Percentiles rank a stretch among this genome's conserved stretches.
These are phyloP conservation scores for Acronicta leporina DNA, from an alignment of 2,888 invertebrate species.

Conservation along the genomic window DNA sequence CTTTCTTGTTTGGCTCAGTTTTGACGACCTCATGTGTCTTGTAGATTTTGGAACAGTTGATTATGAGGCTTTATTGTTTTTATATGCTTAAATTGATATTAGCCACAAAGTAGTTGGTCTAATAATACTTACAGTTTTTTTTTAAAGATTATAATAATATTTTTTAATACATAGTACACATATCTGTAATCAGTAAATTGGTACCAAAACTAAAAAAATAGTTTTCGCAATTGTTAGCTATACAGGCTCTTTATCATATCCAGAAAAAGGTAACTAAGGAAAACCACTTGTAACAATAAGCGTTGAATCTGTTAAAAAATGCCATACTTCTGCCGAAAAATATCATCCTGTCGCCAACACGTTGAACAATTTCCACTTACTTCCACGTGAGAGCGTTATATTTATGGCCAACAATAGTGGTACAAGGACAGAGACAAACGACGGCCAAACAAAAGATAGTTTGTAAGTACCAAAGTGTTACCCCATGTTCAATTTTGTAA, in stretches of 20 bases:
- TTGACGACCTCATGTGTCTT: conserved; percentile 17
- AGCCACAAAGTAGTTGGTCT: too few relatives aligned
- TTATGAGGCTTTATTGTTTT: too few relatives aligned
- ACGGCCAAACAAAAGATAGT: conserved; percentile 73
- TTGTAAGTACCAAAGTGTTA: conserved; percentile 57
- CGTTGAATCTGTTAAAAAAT: conserved; percentile 42
- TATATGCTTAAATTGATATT: too few relatives aligned
- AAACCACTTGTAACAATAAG: conserved; percentile 23
- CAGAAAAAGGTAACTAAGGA: too few relatives aligned
- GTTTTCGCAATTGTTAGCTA: too few relatives aligned
- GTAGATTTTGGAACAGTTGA: neutral
- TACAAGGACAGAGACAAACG: conserved; percentile 75
- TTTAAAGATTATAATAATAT: too few relatives aligned
- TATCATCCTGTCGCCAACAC: conserved; percentile 57
- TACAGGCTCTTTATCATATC: too few relatives aligned
- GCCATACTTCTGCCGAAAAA: conserved; percentile 57
- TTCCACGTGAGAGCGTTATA: conserved; percentile 66
- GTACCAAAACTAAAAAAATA: too few relatives aligned
- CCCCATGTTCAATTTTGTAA: conserved; percentile 3
- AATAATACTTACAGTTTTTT: too few relatives aligned
- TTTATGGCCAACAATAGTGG: conserved; percentile 75
- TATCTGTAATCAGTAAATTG: too few relatives aligned
- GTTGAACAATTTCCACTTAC: conserved; percentile 66
- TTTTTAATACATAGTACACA: too few relatives aligned
- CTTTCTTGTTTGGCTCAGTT: conserved; percentile 20